A percentile compares a stretch with the other conserved stretches of the same genome.
Conservation (phyloP, 2,888 invertebrate species). For the Ditylenchus weischeri region DNA sequence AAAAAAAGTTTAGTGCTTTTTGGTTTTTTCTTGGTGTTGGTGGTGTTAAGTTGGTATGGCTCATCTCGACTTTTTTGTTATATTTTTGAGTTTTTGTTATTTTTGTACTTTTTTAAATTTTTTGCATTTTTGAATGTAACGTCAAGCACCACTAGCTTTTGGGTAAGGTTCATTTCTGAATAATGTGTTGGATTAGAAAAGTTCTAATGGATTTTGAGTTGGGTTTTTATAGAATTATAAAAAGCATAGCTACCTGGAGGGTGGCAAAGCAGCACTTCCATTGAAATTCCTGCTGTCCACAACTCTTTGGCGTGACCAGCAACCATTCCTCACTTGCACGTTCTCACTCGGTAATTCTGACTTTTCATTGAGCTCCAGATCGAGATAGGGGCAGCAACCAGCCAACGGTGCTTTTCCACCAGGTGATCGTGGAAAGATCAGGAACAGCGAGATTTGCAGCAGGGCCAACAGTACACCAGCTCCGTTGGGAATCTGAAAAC, state of each 20-base stretch:
- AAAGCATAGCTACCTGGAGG: constrained; percentile 10
- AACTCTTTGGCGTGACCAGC: constrained; percentile 18
- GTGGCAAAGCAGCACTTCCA: constrained; percentile 9
- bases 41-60: no score
- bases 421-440: constrained; percentile 67
- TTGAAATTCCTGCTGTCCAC: constrained; percentile 11
- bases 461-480: constrained; percentile 73
- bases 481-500: constrained; percentile 72
- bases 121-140: no score
- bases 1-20: no score
- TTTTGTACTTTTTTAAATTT: no score
- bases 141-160: not conserved
- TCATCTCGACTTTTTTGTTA: no score
- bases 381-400: constrained; percentile 20
- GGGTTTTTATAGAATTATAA: not conserved
- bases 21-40: no score
- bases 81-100: no score
- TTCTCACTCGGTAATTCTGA: constrained; percentile 1
- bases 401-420: constrained; percentile 27
- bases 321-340: constrained; percentile 5
- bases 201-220: no score
- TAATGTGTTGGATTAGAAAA: no score
- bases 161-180: not conserved
- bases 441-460: constrained; percentile 74
- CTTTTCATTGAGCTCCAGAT: constrained; percentile 21